phyloP scores from a whole-genome alignment of 2,888 invertebrate genomes.

The Tachystola acroxantha region DNA sequence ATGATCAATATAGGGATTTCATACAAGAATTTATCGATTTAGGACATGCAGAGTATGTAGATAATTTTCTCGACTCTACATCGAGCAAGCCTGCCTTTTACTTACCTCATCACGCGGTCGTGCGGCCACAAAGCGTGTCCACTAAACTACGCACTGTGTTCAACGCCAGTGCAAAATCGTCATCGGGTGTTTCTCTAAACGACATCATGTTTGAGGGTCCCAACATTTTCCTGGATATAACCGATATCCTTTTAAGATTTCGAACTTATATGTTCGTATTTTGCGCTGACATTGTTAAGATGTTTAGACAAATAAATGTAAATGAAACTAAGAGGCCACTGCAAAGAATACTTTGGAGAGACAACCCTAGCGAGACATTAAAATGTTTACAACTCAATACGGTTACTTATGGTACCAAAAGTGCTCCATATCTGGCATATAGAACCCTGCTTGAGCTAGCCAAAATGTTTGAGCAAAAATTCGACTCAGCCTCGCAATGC shows the following conservation, averaged over 20 bases:
- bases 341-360: constrained; percentile 9
- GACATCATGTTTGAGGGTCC: constrained; percentile 17
- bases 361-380: not conserved
- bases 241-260: constrained; percentile 17
- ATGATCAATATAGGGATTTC: constrained; percentile 12
- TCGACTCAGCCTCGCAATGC: constrained; percentile 3
- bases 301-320: constrained; percentile 12
- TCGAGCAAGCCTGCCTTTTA: constrained; percentile 2
- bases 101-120: constrained; percentile 12
- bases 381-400: constrained; percentile 8
- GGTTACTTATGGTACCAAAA: constrained; percentile 11
- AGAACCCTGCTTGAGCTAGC: constrained; percentile 10
- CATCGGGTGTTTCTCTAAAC: constrained; percentile 14
- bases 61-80: constrained; percentile 3
- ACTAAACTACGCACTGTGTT: constrained; percentile 10
- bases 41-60: constrained; percentile 15
- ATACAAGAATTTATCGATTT: constrained; percentile 13
- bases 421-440: constrained; percentile 13
- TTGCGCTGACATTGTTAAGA: constrained; percentile 14
- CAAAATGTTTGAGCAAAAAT: not conserved
- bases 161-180: constrained; percentile 11
- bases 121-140: constrained; percentile 10
- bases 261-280: constrained; percentile 14
- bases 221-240: constrained; percentile 14
- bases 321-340: constrained; percentile 9